Percentiles rank a stretch among this genome's conserved stretches.
These are phyloP conservation scores for Drosophila sucinea DNA, from an alignment of 1,140 invertebrate genomes.

Conservation along the genomic window DNA sequence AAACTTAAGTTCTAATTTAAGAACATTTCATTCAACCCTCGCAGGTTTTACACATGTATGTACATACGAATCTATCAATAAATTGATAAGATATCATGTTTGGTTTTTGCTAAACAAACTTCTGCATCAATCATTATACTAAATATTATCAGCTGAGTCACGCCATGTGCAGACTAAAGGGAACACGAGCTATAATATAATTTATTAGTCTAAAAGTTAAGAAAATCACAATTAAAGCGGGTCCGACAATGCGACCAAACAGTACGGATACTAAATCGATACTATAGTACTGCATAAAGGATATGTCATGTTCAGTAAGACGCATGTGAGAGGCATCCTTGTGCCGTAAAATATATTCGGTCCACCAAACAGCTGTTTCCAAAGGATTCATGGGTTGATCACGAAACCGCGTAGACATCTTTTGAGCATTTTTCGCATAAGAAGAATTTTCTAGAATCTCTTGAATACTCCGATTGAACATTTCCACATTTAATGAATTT, in stretches of 20 bases:
- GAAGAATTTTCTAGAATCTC: conserved; percentile 35
- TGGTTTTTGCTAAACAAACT: no score
- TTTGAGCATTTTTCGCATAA: conserved; percentile 25
- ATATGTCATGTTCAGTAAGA: conserved; percentile 52
- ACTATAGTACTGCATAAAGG: conserved; percentile 1
- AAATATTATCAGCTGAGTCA: no score
- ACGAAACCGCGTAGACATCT: conserved; percentile 84
- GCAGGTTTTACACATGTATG: no score
- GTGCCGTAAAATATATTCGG: conserved; percentile 84
- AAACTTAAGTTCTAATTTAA: no score
- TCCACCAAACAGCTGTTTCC: conserved; percentile 86
- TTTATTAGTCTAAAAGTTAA: background rate
- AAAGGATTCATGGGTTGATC: conserved; percentile 85
- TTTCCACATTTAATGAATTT: conserved; percentile 17
- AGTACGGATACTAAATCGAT: background rate
- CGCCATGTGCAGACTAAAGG: background rate
- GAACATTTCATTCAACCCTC: no score
- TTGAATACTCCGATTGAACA: background rate
- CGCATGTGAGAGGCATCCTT: conserved; percentile 82
- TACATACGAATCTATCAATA: no score
- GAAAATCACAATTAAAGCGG: background rate
- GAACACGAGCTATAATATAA: background rate
- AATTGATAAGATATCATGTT: no score
- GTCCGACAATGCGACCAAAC: conserved; percentile 1
- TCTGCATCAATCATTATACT: no score